A percentile compares a stretch with the other conserved stretches of the same genome.
phyloP scores from a whole-genome alignment of 2,888 invertebrate genomes.

The Tanypteryx hageni region DNA sequence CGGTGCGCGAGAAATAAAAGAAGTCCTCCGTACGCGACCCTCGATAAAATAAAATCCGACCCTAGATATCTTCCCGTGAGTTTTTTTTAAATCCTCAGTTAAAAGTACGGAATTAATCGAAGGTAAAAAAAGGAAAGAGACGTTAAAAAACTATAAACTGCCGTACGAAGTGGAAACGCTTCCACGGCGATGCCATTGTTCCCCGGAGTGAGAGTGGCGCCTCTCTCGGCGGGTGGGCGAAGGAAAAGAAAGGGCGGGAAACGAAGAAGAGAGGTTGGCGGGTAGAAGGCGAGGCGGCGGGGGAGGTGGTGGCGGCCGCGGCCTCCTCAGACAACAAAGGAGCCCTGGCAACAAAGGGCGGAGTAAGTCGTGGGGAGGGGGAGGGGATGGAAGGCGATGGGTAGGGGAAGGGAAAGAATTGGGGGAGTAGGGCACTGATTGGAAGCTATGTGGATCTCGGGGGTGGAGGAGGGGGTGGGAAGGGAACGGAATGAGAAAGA shows the following conservation, averaged over 20 bases:
- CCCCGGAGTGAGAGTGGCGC: not conserved
- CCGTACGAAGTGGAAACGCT: not conserved
- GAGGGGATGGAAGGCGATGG: not conserved
- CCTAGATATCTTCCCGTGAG: no score
- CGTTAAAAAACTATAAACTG: not conserved
- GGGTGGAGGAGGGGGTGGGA: not conserved
- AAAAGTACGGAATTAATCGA: no score
- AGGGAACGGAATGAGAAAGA: not conserved
- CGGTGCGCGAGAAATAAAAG: no score
- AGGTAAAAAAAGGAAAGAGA: no score
- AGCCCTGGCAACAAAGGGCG: not conserved
- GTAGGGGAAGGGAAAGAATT: not conserved
- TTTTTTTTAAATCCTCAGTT: no score
- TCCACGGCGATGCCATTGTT: not conserved
- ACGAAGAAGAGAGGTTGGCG: not conserved
- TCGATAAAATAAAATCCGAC: no score
- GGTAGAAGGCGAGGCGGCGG: not conserved
- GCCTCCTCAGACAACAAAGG: not conserved
- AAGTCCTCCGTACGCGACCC: no score
- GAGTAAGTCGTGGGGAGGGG: not conserved
- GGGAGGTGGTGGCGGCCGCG: not conserved
- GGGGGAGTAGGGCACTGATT: slow-evolving; percentile 14
- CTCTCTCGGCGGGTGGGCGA: not conserved
- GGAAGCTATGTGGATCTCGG: no score
- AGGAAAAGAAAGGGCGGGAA: not conserved